Conservation (phyloP, 2,113 vertebrate species). For the Chionis minor region DNA sequence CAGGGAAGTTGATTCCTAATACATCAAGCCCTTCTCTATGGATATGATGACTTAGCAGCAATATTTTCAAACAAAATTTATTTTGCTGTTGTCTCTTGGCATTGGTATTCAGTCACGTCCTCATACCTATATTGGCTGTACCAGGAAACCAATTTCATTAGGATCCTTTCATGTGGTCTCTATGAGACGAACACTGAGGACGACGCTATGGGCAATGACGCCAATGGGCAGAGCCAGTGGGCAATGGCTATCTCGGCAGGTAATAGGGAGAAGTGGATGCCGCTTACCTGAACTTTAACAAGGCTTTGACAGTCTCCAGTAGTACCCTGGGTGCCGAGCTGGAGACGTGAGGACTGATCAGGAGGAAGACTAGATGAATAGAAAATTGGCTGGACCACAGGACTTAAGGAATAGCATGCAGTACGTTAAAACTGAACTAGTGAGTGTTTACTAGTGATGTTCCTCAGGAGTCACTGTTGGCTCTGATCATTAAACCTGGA, state of each 20-base stretch:
- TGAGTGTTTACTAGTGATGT: background rate
- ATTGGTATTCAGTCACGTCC: background rate
- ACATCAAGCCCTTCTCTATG: background rate
- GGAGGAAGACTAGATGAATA: background rate
- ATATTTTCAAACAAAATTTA: slow-evolving; percentile 17
- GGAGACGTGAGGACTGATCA: background rate
- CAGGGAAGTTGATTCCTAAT: slow-evolving; percentile 4
- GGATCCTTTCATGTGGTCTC: background rate
- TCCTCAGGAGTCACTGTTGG: background rate
- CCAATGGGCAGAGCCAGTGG: background rate
- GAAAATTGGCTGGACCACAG: background rate
- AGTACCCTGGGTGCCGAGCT: background rate
- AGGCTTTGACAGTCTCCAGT: background rate
- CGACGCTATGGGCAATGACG: background rate
- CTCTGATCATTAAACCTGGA: background rate
- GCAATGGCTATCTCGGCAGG: background rate
- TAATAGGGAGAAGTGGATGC: background rate
- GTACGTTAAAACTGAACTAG: background rate
- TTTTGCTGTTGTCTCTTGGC: background rate
- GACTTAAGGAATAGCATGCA: background rate
- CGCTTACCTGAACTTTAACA: background rate
- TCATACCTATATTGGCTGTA: background rate
- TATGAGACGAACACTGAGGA: background rate
- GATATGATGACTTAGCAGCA: background rate
- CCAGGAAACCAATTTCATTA: background rate